Base-by-base conservation (phyloP, 2,113 vertebrate genomes). In the Struthio camelus region DNA sequence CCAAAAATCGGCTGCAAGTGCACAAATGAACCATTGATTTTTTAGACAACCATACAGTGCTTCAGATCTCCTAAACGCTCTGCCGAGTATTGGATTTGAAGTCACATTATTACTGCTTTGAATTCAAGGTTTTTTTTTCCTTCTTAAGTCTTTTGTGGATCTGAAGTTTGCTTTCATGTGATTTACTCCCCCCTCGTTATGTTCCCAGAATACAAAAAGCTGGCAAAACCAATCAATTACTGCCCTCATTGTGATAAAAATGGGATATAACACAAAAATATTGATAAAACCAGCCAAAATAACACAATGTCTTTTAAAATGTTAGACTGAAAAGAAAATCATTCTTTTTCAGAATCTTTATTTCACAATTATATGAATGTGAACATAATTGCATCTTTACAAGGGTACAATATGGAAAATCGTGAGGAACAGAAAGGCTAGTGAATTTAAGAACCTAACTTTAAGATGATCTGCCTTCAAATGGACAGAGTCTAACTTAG, bases 21-120 rank as follows among this genome's bases (percentile, higher is more conserved):
- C 80, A 92, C 42, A 92, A 77, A 84, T 82, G 90, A 94, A 79
- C 56, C 48, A 76, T 3, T 81, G 46, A 90, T 93, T 94, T 67
- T 81, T 92, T 67, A 90, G 92, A 77, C 66, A 89, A 54, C 36
- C 25, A 67, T 80, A 58, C 11, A 64, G 56, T 48, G 56, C 72
- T 84, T 72, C 66, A 89, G 61, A 69, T 61, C 67, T 81, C 65
- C 42, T 79, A 86, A 93, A 81, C 46, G 8, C 9, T 72, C 64
- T 38, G 25, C 30, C 38, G 79, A 19, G 5, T 72, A 76, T n/a
- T 93, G 40, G 51, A 72, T 89, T 83, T 93, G 91, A 80, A 51
- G 13, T 15, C 59, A 67, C 14, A 18, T 86, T 75, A 69, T 86
- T 76, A 61, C 25, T 72, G 46, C 7, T 61, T 90, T 59, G 44